Base-by-base conservation (phyloP, 2,888 invertebrate genomes). In the Hyles lineata region DNA sequence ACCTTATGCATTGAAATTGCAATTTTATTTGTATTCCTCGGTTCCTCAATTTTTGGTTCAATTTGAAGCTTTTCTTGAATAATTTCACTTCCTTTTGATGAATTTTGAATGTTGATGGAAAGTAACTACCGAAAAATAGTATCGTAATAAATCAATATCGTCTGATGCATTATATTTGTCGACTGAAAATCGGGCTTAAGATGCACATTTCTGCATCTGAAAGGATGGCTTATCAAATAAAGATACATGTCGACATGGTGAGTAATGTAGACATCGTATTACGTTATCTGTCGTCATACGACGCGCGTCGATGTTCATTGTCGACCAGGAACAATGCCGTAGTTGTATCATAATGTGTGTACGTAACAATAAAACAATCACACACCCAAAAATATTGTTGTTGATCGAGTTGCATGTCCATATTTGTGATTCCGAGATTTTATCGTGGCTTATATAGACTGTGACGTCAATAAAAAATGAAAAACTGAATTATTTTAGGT, bases 381-480 rank as follows among this genome's bases (percentile, higher is more conserved):
- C 21, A 43, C 21, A 23, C 63, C 63, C 11, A 67, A 67, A 67
- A 62, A 21, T 67, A 43, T 43, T 43, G 63, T 21, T 35, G 21
- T 67, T 67, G 43, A 67, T 43, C 15, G 15, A n/a, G 15, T 19
- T n/a, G 19, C 32, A 62, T 67, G 43, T 9, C 43, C 23, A 2
- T 23, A 43, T 21, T 21, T 21, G 63, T 43, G 21, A 21, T 19
- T 8, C 32, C 55, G 6, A 8, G 35, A 23, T 15, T 21, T 15
- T 19, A 62, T 55, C 8, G 55, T 8, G 15, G 6, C n/a, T 55
- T 55, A 55, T n/a, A 15, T 43, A 43, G 19, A 21, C 21, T 11
- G 15, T 43, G 43, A 67, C 63, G 73, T 58, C 72, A 79, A 0
- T 4, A n/a, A n/a, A 3, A 29, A 29, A 29, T 29, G 5, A 5